phyloP scores from a whole-genome alignment of 2,888 invertebrate genomes.

The Pammene fasciana region DNA sequence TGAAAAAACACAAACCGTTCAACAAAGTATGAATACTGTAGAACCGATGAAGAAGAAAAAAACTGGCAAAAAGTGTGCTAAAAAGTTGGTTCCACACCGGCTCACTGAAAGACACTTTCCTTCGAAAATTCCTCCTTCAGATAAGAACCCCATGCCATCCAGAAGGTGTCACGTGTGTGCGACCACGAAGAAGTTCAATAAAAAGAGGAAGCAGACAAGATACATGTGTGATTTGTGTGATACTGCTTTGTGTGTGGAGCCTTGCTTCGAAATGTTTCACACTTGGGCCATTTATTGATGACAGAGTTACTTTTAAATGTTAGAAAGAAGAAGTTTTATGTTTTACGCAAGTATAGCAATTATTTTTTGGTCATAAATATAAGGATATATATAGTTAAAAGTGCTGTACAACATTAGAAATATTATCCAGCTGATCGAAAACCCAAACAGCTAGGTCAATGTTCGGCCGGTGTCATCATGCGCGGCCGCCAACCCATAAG shows the following conservation, averaged over 20 bases:
- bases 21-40: not conserved
- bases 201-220: slow-evolving; percentile 12
- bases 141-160: slow-evolving; percentile 8
- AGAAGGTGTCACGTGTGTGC: slow-evolving; percentile 17
- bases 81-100: slow-evolving; percentile 2
- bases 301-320: not conserved
- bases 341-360: not conserved
- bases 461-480: too few species aligned
- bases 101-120: slow-evolving; percentile 23
- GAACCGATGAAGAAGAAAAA: not conserved
- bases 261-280: slow-evolving; percentile 28
- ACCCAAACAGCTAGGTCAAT: too few species aligned
- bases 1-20: not conserved
- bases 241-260: slow-evolving; percentile 26
- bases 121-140: slow-evolving; percentile 19
- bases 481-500: too few species aligned
- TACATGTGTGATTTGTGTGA: slow-evolving; percentile 12
- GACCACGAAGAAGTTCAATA: slow-evolving; percentile 22
- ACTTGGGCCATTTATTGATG: slow-evolving; percentile 19
- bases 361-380: not conserved
- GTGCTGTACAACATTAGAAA: too few species aligned
- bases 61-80: not conserved
- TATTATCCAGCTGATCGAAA: too few species aligned
- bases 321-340: too few species aligned
- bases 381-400: too few species aligned